Conservation (phyloP, 1,140 invertebrate species). For the Epicauta chinensis region DNA sequence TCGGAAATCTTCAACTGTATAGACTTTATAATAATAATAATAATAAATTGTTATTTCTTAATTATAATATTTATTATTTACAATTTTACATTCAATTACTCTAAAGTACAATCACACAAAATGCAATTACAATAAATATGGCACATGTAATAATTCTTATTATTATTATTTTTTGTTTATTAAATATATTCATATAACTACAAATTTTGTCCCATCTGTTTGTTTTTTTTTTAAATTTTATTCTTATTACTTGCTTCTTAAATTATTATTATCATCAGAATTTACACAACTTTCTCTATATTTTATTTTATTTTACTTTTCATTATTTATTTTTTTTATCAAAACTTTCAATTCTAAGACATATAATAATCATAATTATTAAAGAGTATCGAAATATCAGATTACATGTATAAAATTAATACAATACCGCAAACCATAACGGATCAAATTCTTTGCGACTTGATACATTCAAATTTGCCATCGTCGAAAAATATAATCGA, state of each 20-base stretch:
- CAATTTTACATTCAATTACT: conserved; percentile 34
- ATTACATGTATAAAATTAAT: conserved; percentile 18
- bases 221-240: too few species aligned
- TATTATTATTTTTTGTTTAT: conserved; percentile 15
- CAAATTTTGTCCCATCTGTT: conserved; percentile 11
- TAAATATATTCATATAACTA: conserved; percentile 13
- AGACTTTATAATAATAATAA: neutral
- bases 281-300: neutral
- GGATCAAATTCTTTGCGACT: conserved; percentile 11
- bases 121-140: conserved; percentile 34
- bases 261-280: neutral
- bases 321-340: conserved; percentile 4
- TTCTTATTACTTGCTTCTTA: too few species aligned
- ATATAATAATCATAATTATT: conserved; percentile 14
- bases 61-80: conserved; percentile 29
- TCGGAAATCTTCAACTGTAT: conserved; percentile 34
- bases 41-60: neutral
- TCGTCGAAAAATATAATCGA: neutral
- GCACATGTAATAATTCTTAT: conserved; percentile 31
- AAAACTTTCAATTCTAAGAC: conserved; percentile 14
- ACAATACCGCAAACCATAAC: conserved; percentile 3
- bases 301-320: neutral
- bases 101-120: conserved; percentile 32
- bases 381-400: conserved; percentile 19
- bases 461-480: neutral